These are phyloP conservation scores for Anhinga anhinga DNA, from an alignment of 2,113 vertebrate genomes.

Conservation along the genomic window DNA sequence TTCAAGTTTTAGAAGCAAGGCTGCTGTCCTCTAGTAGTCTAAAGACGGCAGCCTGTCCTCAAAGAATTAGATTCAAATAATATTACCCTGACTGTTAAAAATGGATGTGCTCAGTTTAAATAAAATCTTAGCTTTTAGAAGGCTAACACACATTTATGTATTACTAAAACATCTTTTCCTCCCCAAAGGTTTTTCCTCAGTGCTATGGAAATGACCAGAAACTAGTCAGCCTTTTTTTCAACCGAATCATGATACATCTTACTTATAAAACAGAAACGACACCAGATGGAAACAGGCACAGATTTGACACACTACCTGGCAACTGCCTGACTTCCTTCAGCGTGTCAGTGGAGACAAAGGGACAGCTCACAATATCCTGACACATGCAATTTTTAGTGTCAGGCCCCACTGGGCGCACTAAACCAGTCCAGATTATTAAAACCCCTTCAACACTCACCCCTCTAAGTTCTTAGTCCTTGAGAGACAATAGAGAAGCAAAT, in stretches of 20 bases:
- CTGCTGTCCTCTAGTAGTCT: not conserved
- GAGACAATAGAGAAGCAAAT: not conserved
- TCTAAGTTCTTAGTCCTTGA: not conserved
- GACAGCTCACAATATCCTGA: not conserved
- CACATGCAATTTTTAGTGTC: not conserved
- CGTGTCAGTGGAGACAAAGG: not conserved
- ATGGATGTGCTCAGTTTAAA: not conserved
- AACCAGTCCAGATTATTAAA: not conserved
- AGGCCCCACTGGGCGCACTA: not conserved
- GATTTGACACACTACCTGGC: not conserved
- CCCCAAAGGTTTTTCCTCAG: not conserved
- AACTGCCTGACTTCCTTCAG: not conserved
- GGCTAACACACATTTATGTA: not conserved
- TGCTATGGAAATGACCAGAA: not conserved
- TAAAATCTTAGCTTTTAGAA: not conserved
- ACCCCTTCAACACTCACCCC: not conserved
- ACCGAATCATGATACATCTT: not conserved
- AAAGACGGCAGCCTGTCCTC: not conserved
- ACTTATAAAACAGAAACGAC: not conserved
- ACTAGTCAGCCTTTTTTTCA: not conserved
- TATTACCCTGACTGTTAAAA: not conserved
- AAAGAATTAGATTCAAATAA: not conserved
- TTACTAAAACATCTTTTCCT: not conserved
- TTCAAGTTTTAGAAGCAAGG: not conserved
- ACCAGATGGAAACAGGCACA: accelerated